Evolutionary conservation across 2,888 invertebrate species (phyloP), one percentile per base, ranked within the genome.

Genomic region (Trileptium ribeirensis): DNA sequence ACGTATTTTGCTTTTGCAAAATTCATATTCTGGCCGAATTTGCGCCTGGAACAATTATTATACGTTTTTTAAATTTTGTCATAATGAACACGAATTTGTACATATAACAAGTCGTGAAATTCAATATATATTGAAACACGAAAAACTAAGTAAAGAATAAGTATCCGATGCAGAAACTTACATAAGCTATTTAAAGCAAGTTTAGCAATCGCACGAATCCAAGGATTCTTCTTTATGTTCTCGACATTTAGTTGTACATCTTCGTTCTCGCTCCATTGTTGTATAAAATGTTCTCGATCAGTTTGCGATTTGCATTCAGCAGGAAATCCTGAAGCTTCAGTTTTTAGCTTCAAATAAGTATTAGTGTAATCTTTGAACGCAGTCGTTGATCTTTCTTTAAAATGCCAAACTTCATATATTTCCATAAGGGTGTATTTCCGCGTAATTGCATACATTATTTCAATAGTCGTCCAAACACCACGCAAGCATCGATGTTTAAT

Each of bases 391-490:
- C 70, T 3, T 19, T 70, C 70, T 8, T 3, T 3, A 31, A 31
- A 70, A 29, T 37, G 33, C 77, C 77, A 75, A 8, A 75, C 77
- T 37, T 75, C 77, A 36, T 75, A 19, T 31, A 75, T 37, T 3
- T 75, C 33, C 8, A 34, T 31, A 19, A 75, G 34, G 3, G 3
- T 75, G 77, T 75, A 75, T 19, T 39, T 39, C 15, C 34, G 8
- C 3, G 34, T 8, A 8, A 75, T 3, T 3, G 77, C 77, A 19
- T 19, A 37, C 38, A 37, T 75, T 3, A 75, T 3, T 36, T 75
- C 77, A 37, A n/a, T 24, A 15, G 77, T 34, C 19, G 38, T 39
- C 77, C 77, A 75, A 29, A 39, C 33, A 3, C 77, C 77, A n/a
- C 33, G 77, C 29, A 31, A 34, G 8, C 15, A 19, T 75, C 77